Conservation (phyloP, 2,888 invertebrate genomes). For the Perithous albicinctus region DNA sequence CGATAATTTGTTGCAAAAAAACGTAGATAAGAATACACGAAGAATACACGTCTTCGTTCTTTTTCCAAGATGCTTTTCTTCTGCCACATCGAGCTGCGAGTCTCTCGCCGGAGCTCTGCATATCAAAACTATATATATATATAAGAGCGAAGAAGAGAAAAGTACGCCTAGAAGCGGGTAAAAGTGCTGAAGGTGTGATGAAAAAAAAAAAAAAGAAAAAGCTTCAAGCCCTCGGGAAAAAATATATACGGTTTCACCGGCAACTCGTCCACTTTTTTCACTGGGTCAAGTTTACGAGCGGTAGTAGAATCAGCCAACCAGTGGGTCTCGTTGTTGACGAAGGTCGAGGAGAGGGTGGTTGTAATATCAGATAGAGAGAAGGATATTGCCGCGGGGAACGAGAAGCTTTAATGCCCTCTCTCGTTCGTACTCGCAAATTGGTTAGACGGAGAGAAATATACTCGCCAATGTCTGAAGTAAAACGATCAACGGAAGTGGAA, state of each 20-base stretch:
- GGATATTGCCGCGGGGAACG: not conserved
- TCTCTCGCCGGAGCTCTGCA: too few species aligned
- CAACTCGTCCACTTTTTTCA: slow-evolving; percentile 39
- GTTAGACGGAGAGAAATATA: slow-evolving; percentile 11
- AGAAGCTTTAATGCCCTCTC: slow-evolving; percentile 1
- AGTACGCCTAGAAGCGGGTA: too few species aligned
- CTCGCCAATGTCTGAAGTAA: too few species aligned
- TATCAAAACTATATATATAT: too few species aligned
- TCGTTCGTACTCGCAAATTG: slow-evolving; percentile 24
- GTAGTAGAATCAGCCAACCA: not conserved
- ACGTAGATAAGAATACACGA: too few species aligned
- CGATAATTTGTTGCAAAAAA: too few species aligned
- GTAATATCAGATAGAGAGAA: not conserved
- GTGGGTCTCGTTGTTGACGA: slow-evolving; percentile 41
- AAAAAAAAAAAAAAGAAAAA: not conserved
- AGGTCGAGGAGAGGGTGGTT: slow-evolving; percentile 39
- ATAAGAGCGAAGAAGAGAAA: too few species aligned
- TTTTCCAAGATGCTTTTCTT: too few species aligned
- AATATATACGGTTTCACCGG: not conserved
- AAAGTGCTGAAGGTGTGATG: not conserved
- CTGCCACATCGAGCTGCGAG: too few species aligned
- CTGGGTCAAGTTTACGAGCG: slow-evolving; percentile 61
- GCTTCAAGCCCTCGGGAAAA: not conserved
- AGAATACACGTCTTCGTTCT: too few species aligned
- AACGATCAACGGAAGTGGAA: too few species aligned